phyloP scores from a whole-genome alignment of 2,113 vertebrate species.

The Cochlearius cochlearius region DNA sequence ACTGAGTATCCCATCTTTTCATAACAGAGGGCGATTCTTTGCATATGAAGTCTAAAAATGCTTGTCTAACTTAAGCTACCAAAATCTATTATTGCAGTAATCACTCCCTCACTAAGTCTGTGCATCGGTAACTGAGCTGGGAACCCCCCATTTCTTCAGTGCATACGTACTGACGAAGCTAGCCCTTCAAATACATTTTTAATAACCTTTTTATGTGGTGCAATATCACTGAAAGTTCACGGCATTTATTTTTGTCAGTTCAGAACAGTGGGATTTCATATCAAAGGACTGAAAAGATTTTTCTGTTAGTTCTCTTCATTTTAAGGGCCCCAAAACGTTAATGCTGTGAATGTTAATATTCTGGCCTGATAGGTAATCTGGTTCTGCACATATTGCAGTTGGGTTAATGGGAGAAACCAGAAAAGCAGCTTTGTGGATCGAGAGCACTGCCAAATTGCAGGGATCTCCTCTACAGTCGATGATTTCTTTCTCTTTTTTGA shows the following conservation, averaged over 20 bases:
- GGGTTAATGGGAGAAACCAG: not conserved
- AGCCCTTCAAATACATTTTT: slow-evolving; percentile 52
- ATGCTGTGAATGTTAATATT: not conserved
- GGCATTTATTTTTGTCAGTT: slow-evolving; percentile 32
- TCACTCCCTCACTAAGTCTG: slow-evolving; percentile 53
- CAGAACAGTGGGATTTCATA: not conserved
- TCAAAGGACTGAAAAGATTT: not conserved
- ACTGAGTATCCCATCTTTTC: not conserved
- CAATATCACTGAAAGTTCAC: slow-evolving; percentile 42
- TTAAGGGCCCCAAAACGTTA: slow-evolving; percentile 2
- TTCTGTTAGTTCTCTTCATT: slow-evolving; percentile 1
- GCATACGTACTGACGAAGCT: slow-evolving; percentile 57
- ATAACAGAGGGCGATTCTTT: slow-evolving; percentile 26
- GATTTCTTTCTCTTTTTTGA: not conserved
- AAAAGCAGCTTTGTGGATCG: not conserved
- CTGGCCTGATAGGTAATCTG: not conserved
- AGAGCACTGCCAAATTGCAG: slow-evolving; percentile 5
- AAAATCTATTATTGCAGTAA: slow-evolving; percentile 70
- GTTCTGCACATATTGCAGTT: not conserved
- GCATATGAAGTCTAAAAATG: slow-evolving; percentile 63
- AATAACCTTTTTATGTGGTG: slow-evolving; percentile 28
- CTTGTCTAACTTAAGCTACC: slow-evolving; percentile 59
- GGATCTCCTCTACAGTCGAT: not conserved
- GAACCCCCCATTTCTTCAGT: slow-evolving; percentile 38
- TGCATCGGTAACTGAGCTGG: slow-evolving; percentile 21